Base-by-base conservation (phyloP, 2,888 invertebrate genomes). In the Helicoverpa assulta region DNA sequence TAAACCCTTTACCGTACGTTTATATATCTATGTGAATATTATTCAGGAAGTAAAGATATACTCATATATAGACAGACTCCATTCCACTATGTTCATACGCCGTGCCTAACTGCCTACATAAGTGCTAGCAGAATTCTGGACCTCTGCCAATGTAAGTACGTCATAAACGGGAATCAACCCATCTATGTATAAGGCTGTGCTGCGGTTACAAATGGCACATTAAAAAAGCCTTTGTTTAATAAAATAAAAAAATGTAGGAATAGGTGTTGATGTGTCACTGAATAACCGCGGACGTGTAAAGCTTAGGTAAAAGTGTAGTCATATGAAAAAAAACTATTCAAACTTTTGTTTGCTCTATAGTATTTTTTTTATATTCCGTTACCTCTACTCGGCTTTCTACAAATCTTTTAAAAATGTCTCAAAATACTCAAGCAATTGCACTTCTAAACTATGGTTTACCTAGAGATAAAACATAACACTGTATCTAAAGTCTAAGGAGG, bases 141-240 rank as follows among this genome's bases (percentile, higher is more conserved):
- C 26, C 53, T 37, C 21, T 53, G 81, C 81, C 81, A 81, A 67
- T 21, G 47, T 18, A 54, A 57, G 59, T 18, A 54, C 60, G 59
- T 59, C 50, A 43, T 76, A 70, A n/a, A 65, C 47, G 47, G 12
- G 40, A 47, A 47, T n/a, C 55, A 50, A 61, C 63, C 37, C 62
- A 57, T 52, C 56, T 54, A 64, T 26, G 26, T 26, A 26, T 65
- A 14, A 47, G 47, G 43, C 16, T 50, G 21, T 53, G 43, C 53
- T 57, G 78, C 40, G 73, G 78, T 77, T 47, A 14, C 43, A 10
- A 56, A 52, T 77, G 78, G 78, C 73, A 63, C 58, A 81, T 71
- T 54, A 54, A 78, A 53, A 78, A 67, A 76, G 14, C 51, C 26
- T 76, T 75, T 80, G 75, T 68, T 75, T 40, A 2, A 6, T 56